Base-by-base conservation (phyloP, 2,113 vertebrate species). In the Porphyrio hochstetteri region DNA sequence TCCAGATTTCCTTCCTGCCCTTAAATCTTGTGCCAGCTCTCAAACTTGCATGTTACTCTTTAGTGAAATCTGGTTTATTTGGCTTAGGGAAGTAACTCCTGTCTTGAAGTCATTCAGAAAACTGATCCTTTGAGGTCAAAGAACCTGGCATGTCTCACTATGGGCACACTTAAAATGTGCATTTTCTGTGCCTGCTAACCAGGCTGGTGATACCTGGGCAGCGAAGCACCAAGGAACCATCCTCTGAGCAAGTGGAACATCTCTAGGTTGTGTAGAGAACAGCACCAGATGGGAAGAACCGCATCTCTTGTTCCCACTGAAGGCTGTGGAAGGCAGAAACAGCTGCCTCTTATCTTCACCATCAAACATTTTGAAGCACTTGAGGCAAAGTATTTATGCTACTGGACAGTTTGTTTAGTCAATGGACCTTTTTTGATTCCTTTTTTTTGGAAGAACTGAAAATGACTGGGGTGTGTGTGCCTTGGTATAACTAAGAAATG, bases 391-490 rank as follows among this genome's bases (percentile, higher is more conserved):
- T 97, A 82, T 93, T 95, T 94, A 88, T 91, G 90, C 91, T 96
- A 92, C 88, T 60, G 83, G 93, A 87, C 36, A 91, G 50, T 95
- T 96, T 95, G 96, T 97, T 97, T 97, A 95, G 72, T 82, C 88
- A 91, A 35, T 74, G 56, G 67, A 61, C 25, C 46, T 59, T 82
- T 72, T 86, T 27, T 70, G 5, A 36, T 95, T 88, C 27, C 17
- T 61, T 33, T 57, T 60, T 90, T 67, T 33, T n/a, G 42, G 60
- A 89, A 80, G 56, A 96, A 16, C 65, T 69, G 59, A 42, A 70
- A 76, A 48, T 85, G 86, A 95, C 75, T 61, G 67, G 65, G 2
- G 11, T 64, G 28, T 71, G 13, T 13, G 55, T 44, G 79, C 48
- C 67, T 82, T 64, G 76, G 40, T 55, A 15, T 93, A 96, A 96